Evolutionary conservation across 2,113 vertebrate species (phyloP).

Genomic region (Larimichthys polyactis): DNA sequence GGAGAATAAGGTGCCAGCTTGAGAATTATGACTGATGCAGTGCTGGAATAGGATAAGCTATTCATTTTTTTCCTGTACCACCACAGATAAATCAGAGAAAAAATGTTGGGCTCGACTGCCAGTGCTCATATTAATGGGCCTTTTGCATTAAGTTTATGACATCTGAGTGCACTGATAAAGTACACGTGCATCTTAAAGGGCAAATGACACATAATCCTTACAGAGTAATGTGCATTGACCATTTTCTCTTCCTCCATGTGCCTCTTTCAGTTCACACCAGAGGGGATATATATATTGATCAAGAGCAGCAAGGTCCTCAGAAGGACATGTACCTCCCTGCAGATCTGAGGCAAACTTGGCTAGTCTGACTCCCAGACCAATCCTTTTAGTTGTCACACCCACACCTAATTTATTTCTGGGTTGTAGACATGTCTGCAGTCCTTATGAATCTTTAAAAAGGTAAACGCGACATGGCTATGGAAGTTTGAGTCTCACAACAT

Average conservation of each 20-base stretch:
- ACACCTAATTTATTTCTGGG: constrained; percentile 59
- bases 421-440: neutral
- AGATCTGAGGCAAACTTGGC: constrained; percentile 18
- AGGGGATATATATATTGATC: constrained; percentile 61
- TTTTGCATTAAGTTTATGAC: constrained; percentile 73
- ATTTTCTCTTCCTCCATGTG: constrained; percentile 19
- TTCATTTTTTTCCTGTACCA: constrained; percentile 16
- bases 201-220: constrained; percentile 59
- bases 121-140: constrained; percentile 58
- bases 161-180: constrained; percentile 60
- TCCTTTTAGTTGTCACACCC: constrained; percentile 48
- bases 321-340: constrained; percentile 52
- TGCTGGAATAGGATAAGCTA: constrained; percentile 50
- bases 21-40: constrained; percentile 67
- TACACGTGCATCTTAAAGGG: constrained; percentile 64
- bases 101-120: constrained; percentile 25
- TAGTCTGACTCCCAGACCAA: constrained; percentile 43
- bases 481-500: neutral
- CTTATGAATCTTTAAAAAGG: constrained; percentile 8
- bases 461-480: neutral
- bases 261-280: constrained; percentile 28
- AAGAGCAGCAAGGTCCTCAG: constrained; percentile 58
- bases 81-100: constrained; percentile 64
- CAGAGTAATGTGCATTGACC: constrained; percentile 46
- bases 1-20: constrained; percentile 44